Conservation (phyloP, 30 jellyfish, hydroid and myxozoan species). For the Chironex yamaguchii region DNA sequence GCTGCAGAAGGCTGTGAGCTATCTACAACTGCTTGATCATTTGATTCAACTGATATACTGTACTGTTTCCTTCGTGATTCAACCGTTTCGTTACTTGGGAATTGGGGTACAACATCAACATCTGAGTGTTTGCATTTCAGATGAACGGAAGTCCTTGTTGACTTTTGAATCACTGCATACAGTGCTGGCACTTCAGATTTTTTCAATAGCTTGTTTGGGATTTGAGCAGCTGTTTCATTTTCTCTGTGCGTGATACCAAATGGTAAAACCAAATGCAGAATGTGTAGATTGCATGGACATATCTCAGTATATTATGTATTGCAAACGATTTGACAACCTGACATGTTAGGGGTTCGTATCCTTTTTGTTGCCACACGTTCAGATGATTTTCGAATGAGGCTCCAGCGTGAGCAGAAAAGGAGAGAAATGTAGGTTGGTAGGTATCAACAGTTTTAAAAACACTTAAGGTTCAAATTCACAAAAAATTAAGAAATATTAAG, state of each 20-base stretch:
- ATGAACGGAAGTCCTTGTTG: neutral
- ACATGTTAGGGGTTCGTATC: neutral
- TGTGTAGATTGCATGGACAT: neutral
- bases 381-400: neutral
- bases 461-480: neutral
- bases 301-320: neutral
- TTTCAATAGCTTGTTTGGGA: neutral
- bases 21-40: neutral
- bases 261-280: neutral
- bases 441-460: neutral
- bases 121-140: neutral
- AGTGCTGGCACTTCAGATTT: neutral
- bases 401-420: neutral
- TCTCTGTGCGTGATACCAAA: neutral
- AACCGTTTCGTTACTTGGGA: neutral
- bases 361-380: neutral
- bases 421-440: neutral
- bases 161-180: neutral
- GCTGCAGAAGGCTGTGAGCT: neutral
- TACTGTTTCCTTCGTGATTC: neutral
- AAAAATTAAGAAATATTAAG: neutral
- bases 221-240: neutral
- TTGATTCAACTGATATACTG: neutral
- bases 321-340: neutral
- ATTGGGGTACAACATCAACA: neutral